Evolutionary conservation across 2,113 vertebrate genomes (phyloP), one percentile per base, ranked within the genome.

Genomic region (Petrocephalus zakoni): DNA sequence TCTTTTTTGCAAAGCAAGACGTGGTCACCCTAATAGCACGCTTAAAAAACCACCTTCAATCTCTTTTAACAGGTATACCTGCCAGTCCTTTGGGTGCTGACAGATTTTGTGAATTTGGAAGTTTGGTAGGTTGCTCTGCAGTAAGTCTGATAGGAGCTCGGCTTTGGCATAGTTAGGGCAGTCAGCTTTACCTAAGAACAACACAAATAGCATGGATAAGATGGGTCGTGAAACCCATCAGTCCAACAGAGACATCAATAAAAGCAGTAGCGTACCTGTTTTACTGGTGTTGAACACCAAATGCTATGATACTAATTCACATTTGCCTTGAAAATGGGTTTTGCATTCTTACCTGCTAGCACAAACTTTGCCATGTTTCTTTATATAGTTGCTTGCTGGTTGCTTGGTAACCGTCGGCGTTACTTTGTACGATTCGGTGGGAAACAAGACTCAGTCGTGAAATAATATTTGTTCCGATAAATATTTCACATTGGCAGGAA

Each of bases 151-250:
- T 85, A 99, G 93, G 42, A 96, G 93, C 88, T 99, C 98, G 47
- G 96, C 97, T 93, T 97, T 97, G 56, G 98, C 98, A 88, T 95
- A 99, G 92, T 94, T 89, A 0, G 97, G 97, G 78, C 98, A 99
- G 90, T 97, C 92, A 5, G 97, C 94, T 91, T 90, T 97, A 42
- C 98, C 98, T 99, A 90, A 5, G 85, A 90, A 46, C 0, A 68
- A 88, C n/a, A 90, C 10, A 85, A 13, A 58, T 21, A 29, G 7
- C 37, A 37, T 34, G 6, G n/a, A 15, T 78, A 22, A n/a, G 10
- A 64, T 87, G 25, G 21, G 5, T 49, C 46, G 13, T 51, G 46
- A 87, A 61, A 25, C 52, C 58, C 25, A 47, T 21, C 2, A 47
- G 47, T 72, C 42, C 61, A 68, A 68, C 11, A 3, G 9, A 56